Conservation (phyloP, 2,113 vertebrate genomes). For the Onychostoma macrolepis region DNA sequence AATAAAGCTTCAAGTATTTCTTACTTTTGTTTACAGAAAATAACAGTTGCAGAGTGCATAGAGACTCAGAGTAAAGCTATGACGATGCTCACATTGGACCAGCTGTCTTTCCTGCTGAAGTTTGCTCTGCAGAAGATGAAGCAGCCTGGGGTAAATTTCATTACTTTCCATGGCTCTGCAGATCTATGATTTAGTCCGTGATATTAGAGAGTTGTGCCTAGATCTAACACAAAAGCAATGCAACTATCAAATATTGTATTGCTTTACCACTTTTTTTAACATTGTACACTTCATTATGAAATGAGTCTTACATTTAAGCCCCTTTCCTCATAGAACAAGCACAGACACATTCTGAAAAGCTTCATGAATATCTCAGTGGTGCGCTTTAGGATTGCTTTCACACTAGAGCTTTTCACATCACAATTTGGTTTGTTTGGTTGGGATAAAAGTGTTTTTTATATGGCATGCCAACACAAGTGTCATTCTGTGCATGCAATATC, state of each 20-base stretch:
- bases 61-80: conserved; percentile 99
- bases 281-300: background rate
- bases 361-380: background rate
- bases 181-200: background rate
- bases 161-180: background rate
- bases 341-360: background rate
- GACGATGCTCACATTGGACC: conserved; percentile 97
- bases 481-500: background rate
- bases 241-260: background rate
- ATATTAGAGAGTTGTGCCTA: background rate
- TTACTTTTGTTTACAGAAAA: conserved; percentile 84
- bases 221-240: background rate
- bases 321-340: background rate
- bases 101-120: conserved; percentile 97
- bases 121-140: conserved; percentile 99
- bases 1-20: background rate
- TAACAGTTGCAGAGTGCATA: conserved; percentile 98
- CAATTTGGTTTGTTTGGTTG: background rate
- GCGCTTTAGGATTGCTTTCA: conserved; percentile 5
- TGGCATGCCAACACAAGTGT: background rate
- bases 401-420: background rate
- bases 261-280: background rate
- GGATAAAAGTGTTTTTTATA: background rate
- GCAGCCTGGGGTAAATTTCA: conserved; percentile 93
- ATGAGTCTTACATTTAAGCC: background rate